Conservation (phyloP, 2,888 invertebrate species). For the Acanthoscelides obtectus region DNA sequence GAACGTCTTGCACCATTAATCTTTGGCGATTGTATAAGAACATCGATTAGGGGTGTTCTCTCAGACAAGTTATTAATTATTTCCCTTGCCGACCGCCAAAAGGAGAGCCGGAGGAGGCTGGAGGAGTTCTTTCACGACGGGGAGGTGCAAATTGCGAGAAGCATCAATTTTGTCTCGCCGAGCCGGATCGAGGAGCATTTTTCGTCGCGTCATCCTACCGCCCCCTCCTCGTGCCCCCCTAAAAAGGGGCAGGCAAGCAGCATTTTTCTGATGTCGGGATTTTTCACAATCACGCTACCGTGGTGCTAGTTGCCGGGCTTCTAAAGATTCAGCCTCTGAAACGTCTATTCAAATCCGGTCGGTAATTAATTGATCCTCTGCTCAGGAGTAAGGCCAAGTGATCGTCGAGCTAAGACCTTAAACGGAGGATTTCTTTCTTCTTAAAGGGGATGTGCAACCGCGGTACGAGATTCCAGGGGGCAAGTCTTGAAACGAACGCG, state of each 20-base stretch:
- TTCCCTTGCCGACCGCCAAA: slow-evolving; percentile 36
- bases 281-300: slow-evolving; percentile 10
- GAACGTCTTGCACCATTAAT: slow-evolving; percentile 39
- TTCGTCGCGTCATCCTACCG: slow-evolving; percentile 13
- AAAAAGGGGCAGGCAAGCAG: not conserved
- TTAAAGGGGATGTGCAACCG: not conserved
- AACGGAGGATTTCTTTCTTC: not conserved
- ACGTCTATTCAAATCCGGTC: slow-evolving; percentile 9
- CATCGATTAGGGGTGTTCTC: slow-evolving; percentile 40
- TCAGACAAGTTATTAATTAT: slow-evolving; percentile 43
- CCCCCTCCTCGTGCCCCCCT: not conserved
- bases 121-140: slow-evolving; percentile 26
- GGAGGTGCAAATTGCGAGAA: slow-evolving; percentile 38
- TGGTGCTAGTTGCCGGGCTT: slow-evolving; percentile 10
- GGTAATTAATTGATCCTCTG: not conserved
- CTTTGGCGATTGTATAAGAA: slow-evolving; percentile 40
- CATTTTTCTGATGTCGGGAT: slow-evolving; percentile 13
- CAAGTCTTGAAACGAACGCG: too few species aligned
- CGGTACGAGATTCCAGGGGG: too few species aligned
- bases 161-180: slow-evolving; percentile 37
- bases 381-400: not conserved
- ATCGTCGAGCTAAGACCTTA: not conserved
- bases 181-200: slow-evolving; percentile 8
- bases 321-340: slow-evolving; percentile 8
- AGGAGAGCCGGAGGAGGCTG: slow-evolving; percentile 23